Evolutionary conservation across 2,113 vertebrate species (phyloP).

Genomic region (Ondatra zibethicus): DNA sequence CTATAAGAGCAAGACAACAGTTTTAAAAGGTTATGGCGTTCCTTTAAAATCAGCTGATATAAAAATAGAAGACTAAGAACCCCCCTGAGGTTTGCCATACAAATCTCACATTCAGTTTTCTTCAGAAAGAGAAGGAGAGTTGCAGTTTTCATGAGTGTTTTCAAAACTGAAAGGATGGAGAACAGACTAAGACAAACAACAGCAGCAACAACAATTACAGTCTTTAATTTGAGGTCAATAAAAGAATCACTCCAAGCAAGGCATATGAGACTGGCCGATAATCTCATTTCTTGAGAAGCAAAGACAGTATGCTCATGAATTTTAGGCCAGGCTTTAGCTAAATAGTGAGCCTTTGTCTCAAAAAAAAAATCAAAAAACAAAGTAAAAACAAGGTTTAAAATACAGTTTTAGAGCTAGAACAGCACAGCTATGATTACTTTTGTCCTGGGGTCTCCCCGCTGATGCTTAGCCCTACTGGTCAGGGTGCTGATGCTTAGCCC

Average conservation of each 20-base stretch:
- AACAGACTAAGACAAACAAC: background rate
- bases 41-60: conserved; percentile 46
- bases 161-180: background rate
- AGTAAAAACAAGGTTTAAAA: conserved; percentile 21
- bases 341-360: background rate
- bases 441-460: background rate
- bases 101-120: conserved; percentile 28
- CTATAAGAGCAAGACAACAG: background rate
- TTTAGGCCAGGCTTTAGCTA: background rate
- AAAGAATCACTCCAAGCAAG: background rate
- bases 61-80: conserved; percentile 7
- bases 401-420: background rate
- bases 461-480: background rate
- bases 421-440: background rate
- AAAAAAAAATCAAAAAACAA: background rate
- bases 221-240: conserved; percentile 27
- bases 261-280: background rate
- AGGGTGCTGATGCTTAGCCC: background rate
- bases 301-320: background rate
- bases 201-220: background rate
- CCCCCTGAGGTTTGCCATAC: background rate
- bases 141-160: conserved; percentile 25
- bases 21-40: conserved; percentile 40
- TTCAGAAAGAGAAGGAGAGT: background rate
- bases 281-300: background rate